Percentiles rank a stretch among this genome's conserved stretches.
Evolutionary conservation across 2,888 invertebrate species (phyloP).

Genomic region (Drosophila nr. perissopoda): DNA sequence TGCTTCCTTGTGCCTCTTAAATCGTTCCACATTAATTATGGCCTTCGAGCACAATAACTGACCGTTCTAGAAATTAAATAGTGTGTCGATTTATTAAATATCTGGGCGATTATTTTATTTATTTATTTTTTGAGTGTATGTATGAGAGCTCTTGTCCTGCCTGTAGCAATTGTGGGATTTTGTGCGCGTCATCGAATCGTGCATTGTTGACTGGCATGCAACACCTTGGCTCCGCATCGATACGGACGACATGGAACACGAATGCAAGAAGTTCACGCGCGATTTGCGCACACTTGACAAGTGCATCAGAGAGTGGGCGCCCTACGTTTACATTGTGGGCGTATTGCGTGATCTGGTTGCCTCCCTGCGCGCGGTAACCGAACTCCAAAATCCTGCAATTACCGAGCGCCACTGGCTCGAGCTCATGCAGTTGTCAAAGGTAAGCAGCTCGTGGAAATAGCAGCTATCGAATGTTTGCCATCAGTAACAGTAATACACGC

Average conservation of each 20-base stretch:
- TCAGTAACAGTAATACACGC: conserved; percentile 16
- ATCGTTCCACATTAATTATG: background rate
- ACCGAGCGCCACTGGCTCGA: conserved; percentile 98
- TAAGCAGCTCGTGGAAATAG: conserved; percentile 78
- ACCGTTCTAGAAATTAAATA: background rate
- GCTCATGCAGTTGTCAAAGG: conserved; percentile 96
- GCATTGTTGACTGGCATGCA: conserved; percentile 96
- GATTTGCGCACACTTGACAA: conserved; percentile 93
- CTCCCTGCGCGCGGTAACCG: conserved; percentile 95
- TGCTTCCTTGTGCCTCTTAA: background rate
- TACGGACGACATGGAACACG: conserved; percentile 97
- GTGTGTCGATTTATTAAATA: background rate
- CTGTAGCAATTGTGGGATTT: conserved; percentile 95
- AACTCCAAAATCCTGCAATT: conserved; percentile 97
- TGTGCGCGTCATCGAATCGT: conserved; percentile 92
- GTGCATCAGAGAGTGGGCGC: conserved; percentile 92
- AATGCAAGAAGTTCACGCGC: conserved; percentile 96
- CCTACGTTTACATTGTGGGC: conserved; percentile 91
- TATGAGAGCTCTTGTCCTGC: conserved; percentile 17
- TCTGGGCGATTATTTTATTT: background rate
- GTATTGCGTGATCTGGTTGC: conserved; percentile 96
- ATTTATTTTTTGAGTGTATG: background rate
- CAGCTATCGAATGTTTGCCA: conserved; percentile 31
- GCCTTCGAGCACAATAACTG: fast-evolving
- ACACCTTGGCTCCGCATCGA: conserved; percentile 97